Conservation (phyloP, 2,888 invertebrate species). For the Halocaridina rubra region DNA sequence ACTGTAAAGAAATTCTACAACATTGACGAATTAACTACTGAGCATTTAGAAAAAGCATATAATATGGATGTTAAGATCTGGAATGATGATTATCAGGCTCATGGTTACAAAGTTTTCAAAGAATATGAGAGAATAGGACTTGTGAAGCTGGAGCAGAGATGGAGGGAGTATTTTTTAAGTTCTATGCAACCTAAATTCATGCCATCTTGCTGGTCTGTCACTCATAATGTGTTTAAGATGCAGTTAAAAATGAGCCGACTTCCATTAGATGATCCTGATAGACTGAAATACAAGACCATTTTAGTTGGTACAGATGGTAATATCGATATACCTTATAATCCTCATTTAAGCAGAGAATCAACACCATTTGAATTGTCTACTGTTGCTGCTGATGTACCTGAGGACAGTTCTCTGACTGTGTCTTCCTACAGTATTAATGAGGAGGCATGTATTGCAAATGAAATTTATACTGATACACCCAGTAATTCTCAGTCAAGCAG, state of each 20-base stretch:
- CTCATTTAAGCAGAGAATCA: not conserved
- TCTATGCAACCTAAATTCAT: slow-evolving; percentile 79
- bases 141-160: slow-evolving; percentile 77
- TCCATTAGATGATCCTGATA: slow-evolving; percentile 30
- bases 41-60: slow-evolving; percentile 72
- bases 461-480: too few species aligned
- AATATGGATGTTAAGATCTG: slow-evolving; percentile 69
- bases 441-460: too few species aligned
- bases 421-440: too few species aligned
- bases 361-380: too few species aligned
- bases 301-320: slow-evolving; percentile 47
- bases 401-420: too few species aligned
- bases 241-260: slow-evolving; percentile 41
- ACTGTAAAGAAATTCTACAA: slow-evolving; percentile 72
- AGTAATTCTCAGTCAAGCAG: too few species aligned
- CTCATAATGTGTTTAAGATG: slow-evolving; percentile 75
- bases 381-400: too few species aligned
- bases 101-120: slow-evolving; percentile 69
- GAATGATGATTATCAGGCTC: slow-evolving; percentile 67
- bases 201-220: slow-evolving; percentile 82
- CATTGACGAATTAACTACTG: slow-evolving; percentile 69
- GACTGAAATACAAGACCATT: slow-evolving; percentile 37
- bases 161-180: slow-evolving; percentile 81
- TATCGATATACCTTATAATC: slow-evolving; percentile 34
- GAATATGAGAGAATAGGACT: slow-evolving; percentile 73